phyloP scores from a whole-genome alignment of 2,113 vertebrate genomes.

The Zosterops pallidus region DNA sequence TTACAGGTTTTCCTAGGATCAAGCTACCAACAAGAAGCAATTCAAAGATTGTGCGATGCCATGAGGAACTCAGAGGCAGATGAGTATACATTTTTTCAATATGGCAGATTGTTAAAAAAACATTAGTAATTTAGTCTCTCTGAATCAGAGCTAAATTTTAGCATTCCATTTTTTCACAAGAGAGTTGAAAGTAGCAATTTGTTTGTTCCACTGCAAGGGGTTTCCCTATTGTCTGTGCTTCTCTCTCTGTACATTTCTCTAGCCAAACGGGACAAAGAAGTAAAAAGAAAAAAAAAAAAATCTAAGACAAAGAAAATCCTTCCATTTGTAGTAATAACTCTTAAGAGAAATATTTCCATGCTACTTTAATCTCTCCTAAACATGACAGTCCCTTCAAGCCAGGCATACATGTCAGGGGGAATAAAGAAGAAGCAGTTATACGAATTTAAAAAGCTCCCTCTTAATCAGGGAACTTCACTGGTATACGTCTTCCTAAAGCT shows the following conservation, averaged over 20 bases:
- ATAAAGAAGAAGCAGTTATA: neutral
- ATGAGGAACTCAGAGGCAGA: neutral
- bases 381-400: neutral
- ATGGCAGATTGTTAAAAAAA: neutral
- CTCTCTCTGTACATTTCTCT: neutral
- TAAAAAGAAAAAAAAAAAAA: neutral
- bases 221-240: neutral
- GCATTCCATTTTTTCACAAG: neutral
- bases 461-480: neutral
- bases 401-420: neutral
- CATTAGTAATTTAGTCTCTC: neutral
- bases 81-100: neutral
- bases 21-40: neutral
- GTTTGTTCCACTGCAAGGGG: neutral
- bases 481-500: neutral
- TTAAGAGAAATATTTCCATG: neutral
- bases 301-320: neutral
- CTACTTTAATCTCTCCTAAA: neutral
- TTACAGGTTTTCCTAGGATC: neutral
- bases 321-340: neutral
- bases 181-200: neutral
- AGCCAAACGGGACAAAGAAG: neutral
- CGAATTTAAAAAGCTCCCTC: neutral
- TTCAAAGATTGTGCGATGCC: neutral
- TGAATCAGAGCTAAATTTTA: neutral